Evolutionary conservation across 2,797 vertebrate species (phyloP).

Genomic region (Sebastes ruberrimus): DNA sequence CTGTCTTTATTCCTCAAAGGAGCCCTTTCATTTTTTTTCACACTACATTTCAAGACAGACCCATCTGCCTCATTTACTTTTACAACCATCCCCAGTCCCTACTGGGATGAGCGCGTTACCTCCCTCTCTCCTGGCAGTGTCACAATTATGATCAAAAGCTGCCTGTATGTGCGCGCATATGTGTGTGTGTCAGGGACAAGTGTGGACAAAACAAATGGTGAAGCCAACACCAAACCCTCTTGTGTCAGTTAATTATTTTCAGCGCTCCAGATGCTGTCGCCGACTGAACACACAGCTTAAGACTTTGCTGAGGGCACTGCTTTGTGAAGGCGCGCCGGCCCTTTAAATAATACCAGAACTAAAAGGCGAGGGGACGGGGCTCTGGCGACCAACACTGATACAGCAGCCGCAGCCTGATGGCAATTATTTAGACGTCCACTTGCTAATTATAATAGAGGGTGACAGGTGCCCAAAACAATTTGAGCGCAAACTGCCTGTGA

Average conservation of each 20-base stretch:
- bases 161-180: constrained; percentile 22
- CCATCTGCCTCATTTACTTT: constrained; percentile 78
- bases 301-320: constrained; percentile 61
- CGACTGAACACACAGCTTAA: constrained; percentile 60
- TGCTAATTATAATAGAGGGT: constrained; percentile 80
- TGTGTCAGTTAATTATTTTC: constrained; percentile 73
- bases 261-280: constrained; percentile 62
- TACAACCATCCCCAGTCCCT: constrained; percentile 62
- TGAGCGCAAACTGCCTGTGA: constrained; percentile 72
- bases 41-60: constrained; percentile 44
- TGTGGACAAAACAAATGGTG: constrained; percentile 71
- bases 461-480: constrained; percentile 82
- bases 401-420: constrained; percentile 68
- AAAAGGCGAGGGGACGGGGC: constrained; percentile 46
- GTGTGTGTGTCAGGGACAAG: constrained; percentile 45
- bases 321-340: constrained; percentile 49
- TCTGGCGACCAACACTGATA: constrained; percentile 60
- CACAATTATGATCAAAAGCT: constrained; percentile 70
- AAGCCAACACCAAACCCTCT: constrained; percentile 62
- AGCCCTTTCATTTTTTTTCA: constrained; percentile 20
- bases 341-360: constrained; percentile 71
- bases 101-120: constrained; percentile 57
- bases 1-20: constrained; percentile 55
- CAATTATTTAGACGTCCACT: constrained; percentile 79
- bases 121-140: constrained; percentile 63